phyloP scores from a whole-genome alignment of 2,113 vertebrate species.

The Stomatorhinus ivindoensis region DNA sequence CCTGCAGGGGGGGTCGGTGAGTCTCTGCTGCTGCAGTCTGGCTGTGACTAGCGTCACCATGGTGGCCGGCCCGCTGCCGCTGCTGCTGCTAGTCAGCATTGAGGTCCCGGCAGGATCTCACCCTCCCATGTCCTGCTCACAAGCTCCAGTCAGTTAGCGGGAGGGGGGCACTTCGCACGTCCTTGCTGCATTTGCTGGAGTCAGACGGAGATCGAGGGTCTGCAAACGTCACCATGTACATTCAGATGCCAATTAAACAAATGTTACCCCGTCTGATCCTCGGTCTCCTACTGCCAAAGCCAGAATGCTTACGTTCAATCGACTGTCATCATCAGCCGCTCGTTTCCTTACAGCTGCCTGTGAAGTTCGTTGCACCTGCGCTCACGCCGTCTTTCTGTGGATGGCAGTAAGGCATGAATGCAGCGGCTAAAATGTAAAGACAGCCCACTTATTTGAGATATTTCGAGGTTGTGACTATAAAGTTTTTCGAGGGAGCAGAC shows the following conservation, averaged over 20 bases:
- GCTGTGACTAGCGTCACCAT: constrained; percentile 71
- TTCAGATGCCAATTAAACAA: neutral
- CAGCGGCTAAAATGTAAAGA: neutral
- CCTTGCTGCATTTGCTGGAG: neutral
- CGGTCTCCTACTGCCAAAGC: neutral
- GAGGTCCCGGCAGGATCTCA: constrained; percentile 26
- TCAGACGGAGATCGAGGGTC: neutral
- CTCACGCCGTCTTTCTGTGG: neutral
- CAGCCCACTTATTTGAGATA: neutral
- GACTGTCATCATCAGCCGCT: neutral
- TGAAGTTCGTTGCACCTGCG: neutral
- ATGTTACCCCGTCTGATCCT: neutral
- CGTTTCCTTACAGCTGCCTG: neutral
- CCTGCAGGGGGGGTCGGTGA: constrained; percentile 59
- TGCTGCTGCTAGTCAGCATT: constrained; percentile 30
- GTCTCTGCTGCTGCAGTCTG: constrained; percentile 67
- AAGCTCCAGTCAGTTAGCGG: neutral
- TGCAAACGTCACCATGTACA: neutral
- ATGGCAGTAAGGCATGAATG: neutral
- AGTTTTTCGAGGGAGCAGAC: neutral
- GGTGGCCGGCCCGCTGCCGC: constrained; percentile 44
- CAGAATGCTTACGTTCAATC: neutral
- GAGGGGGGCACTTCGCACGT: neutral
- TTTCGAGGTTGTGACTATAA: neutral
- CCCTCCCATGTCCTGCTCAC: neutral